Percentiles rank a stretch among this genome's conserved stretches.
These are phyloP conservation scores for Thunnus maccoyii DNA, from an alignment of 2,113 vertebrate genomes.

Conservation along the genomic window DNA sequence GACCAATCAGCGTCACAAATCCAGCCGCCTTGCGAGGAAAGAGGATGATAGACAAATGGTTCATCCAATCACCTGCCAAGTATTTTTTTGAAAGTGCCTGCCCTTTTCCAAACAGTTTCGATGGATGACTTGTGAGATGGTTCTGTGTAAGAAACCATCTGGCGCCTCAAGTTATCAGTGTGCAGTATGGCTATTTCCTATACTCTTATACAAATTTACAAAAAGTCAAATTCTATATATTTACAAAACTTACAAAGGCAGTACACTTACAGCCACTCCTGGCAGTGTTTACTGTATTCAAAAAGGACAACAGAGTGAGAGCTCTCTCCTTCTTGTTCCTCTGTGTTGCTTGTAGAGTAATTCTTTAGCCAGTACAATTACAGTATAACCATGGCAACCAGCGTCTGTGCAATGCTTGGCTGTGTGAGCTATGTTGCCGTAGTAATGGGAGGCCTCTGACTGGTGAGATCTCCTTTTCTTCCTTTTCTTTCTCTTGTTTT, in stretches of 20 bases:
- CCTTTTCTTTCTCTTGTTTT: not conserved
- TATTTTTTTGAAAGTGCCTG: too few species aligned
- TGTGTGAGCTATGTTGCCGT: constrained; percentile 50
- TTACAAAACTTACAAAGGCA: not conserved
- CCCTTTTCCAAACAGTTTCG: too few species aligned
- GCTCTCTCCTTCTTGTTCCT: not conserved
- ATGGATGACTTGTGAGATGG: too few species aligned
- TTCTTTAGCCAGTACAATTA: constrained; percentile 34
- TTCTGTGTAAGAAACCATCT: too few species aligned
- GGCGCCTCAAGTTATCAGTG: not conserved
- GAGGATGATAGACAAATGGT: too few species aligned
- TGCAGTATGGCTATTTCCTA: too few species aligned
- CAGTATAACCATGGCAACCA: constrained; percentile 58
- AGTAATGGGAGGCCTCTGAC: constrained; percentile 50
- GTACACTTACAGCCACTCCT: too few species aligned
- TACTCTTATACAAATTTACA: too few species aligned
- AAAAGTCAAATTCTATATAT: too few species aligned
- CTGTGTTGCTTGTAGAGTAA: constrained; percentile 22
- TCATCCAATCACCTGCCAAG: too few species aligned
- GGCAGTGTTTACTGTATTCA: not conserved
- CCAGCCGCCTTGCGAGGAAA: too few species aligned
- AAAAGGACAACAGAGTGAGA: not conserved
- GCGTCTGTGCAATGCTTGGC: constrained; percentile 27
- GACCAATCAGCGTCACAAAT: too few species aligned
- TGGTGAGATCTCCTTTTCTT: constrained; percentile 20